Conservation (phyloP, 2,797 vertebrate species). For the Lacerta bilineata region DNA sequence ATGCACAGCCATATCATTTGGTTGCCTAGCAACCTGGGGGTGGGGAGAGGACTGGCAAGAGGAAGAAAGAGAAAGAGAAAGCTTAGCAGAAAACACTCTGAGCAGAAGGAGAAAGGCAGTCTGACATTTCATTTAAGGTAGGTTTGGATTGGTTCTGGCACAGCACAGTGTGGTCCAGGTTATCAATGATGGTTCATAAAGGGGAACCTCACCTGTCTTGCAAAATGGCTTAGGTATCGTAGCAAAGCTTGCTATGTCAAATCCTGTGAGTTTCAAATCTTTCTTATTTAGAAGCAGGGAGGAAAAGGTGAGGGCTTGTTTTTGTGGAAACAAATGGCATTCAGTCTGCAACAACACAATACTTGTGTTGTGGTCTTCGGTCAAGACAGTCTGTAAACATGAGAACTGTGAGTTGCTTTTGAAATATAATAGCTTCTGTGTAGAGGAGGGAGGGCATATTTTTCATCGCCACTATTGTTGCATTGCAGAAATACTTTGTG, state of each 20-base stretch:
- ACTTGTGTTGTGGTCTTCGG: background rate
- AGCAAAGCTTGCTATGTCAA: constrained; percentile 48
- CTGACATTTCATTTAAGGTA: constrained; percentile 68
- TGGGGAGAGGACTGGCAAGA: constrained; percentile 59
- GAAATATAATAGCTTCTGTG: constrained; percentile 7
- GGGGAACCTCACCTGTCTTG: constrained; percentile 64
- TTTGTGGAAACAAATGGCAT: constrained; percentile 33
- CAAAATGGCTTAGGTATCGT: constrained; percentile 31
- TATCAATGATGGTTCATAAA: constrained; percentile 57
- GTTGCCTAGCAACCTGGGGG: constrained; percentile 80
- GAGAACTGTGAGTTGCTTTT: constrained; percentile 33
- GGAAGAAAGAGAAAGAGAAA: constrained; percentile 74
- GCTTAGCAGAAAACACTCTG: constrained; percentile 57
- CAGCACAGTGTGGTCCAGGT: constrained; percentile 53
- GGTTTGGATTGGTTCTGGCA: constrained; percentile 47
- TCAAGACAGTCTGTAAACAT: constrained; percentile 36
- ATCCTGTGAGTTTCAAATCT: constrained; percentile 30
- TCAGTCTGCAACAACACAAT: background rate
- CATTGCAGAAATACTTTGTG: background rate
- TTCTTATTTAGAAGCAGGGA: constrained; percentile 43
- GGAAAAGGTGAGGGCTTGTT: constrained; percentile 16
- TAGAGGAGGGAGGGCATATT: background rate
- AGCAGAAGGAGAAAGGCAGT: constrained; percentile 57
- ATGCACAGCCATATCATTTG: constrained; percentile 70
- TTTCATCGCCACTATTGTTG: constrained; percentile 45